Evolutionary conservation across 2,888 invertebrate genomes (phyloP).

Genomic region (Leptopilina syphax): DNA sequence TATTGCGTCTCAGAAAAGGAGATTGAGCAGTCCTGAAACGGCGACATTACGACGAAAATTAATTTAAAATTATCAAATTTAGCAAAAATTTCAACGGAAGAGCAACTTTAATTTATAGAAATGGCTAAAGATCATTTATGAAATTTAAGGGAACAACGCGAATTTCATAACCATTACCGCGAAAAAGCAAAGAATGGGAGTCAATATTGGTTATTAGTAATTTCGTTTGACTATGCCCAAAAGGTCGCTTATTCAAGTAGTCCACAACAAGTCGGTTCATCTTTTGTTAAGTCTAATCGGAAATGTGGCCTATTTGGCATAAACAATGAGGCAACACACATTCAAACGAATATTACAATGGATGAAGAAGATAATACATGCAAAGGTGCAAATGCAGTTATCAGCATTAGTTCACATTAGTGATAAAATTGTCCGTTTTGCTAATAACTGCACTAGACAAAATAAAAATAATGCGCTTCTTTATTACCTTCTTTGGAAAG

Average conservation of each 20-base stretch:
- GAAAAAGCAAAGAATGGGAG: no score
- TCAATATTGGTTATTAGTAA: no score
- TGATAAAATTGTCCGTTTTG: neutral
- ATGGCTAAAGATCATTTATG: no score
- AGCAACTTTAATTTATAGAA: no score
- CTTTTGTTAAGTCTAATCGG: conserved; percentile 1
- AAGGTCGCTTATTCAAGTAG: conserved; percentile 5
- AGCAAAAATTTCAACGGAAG: no score
- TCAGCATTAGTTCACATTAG: neutral
- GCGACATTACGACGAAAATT: no score
- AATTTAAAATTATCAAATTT: no score
- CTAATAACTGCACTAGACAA: neutral
- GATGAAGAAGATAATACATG: conserved; percentile 19
- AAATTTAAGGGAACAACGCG: no score
- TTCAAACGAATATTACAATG: conserved; percentile 13
- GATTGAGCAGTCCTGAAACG: no score
- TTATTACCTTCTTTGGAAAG: no score
- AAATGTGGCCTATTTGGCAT: conserved; percentile 28
- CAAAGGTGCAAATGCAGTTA: neutral
- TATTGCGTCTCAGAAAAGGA: no score
- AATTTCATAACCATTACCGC: no score
- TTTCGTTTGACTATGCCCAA: conserved; percentile 17
- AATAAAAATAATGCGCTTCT: conserved; percentile 18
- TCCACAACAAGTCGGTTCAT: conserved; percentile 29
- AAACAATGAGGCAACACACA: neutral